Percentiles rank a stretch among this genome's conserved stretches.
These are phyloP conservation scores for Sinocyclocheilus maitianheensis DNA, from an alignment of 2,113 vertebrate species.

Conservation along the genomic window DNA sequence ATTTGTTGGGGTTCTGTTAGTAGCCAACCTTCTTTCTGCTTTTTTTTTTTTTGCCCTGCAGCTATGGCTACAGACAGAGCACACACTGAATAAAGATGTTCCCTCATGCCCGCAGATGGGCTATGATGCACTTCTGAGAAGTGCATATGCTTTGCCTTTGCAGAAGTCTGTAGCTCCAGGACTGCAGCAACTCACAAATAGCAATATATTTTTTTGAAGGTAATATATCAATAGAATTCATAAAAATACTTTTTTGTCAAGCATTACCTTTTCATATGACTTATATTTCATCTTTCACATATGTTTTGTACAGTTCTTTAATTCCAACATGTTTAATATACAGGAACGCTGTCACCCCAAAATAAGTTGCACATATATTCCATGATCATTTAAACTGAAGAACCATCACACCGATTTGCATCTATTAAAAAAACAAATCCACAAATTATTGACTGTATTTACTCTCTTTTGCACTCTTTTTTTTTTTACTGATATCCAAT, in stretches of 20 bases:
- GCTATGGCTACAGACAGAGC: constrained; percentile 24
- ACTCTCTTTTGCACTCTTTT: not conserved
- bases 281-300: not conserved
- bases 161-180: constrained; percentile 25
- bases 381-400: not conserved
- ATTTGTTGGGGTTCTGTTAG: not conserved
- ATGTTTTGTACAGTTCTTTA: no score
- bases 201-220: not conserved
- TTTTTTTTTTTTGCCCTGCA: constrained; percentile 20
- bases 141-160: constrained; percentile 40
- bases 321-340: not conserved
- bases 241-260: not conserved
- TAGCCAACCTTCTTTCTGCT: not conserved
- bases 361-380: not conserved
- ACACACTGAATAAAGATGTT: constrained; percentile 9
- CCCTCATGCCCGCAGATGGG: constrained; percentile 34
- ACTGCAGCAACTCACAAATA: not conserved
- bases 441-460: not conserved
- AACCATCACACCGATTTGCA: not conserved
- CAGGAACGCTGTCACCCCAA: not conserved
- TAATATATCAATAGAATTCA: not conserved
- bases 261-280: no score
- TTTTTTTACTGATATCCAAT: no score
- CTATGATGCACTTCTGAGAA: constrained; percentile 27
- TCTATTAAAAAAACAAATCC: not conserved